Percentiles rank a stretch among this genome's conserved stretches.
phyloP scores from a whole-genome alignment of 2,113 vertebrate species.

The Passer domesticus region DNA sequence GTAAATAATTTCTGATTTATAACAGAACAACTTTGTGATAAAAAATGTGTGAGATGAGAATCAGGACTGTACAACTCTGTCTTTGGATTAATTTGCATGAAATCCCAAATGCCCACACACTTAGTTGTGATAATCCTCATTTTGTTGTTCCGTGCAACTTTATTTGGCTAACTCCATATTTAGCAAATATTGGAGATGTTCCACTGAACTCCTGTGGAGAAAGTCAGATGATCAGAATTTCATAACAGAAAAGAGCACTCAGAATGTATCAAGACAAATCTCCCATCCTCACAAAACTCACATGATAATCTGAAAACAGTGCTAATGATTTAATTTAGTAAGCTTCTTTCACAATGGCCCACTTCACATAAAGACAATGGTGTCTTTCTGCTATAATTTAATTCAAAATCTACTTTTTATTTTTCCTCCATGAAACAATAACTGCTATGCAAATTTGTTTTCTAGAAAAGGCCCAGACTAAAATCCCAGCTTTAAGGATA shows the following conservation, averaged over 20 bases:
- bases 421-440: not conserved
- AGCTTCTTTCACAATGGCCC: not conserved
- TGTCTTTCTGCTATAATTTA: not conserved
- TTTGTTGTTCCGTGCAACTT: not conserved
- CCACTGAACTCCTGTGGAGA: not conserved
- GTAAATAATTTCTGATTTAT: not conserved
- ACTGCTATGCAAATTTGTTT: not conserved
- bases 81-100: not conserved
- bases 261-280: not conserved
- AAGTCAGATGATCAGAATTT: not conserved
- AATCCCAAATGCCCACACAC: not conserved
- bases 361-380: not conserved
- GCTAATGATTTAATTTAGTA: constrained; percentile 11
- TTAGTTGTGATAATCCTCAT: not conserved
- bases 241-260: not conserved
- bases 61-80: not conserved
- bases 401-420: not conserved
- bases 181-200: not conserved
- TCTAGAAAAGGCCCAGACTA: not conserved
- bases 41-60: not conserved
- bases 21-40: not conserved
- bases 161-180: not conserved
- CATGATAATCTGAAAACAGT: not conserved
- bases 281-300: not conserved
- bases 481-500: not conserved